Percentiles rank a stretch among this genome's conserved stretches.
These are phyloP conservation scores for Peromyscus attwateri DNA, from an alignment of 2,797 vertebrate genomes.

Conservation along the genomic window DNA sequence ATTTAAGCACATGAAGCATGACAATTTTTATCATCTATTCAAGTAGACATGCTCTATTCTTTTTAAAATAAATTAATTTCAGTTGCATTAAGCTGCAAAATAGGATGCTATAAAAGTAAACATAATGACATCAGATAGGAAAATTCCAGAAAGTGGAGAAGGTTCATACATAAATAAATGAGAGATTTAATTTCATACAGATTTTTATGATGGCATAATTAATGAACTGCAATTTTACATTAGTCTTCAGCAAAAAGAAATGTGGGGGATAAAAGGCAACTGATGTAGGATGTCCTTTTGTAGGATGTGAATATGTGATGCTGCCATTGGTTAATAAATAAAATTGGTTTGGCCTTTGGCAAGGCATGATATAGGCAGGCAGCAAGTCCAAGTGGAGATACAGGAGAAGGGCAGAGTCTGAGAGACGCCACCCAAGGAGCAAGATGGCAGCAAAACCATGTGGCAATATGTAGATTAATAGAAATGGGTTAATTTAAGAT, in stretches of 20 bases:
- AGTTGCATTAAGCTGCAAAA: background rate
- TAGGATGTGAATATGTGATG: too few relatives aligned
- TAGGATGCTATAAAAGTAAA: conserved; percentile 57
- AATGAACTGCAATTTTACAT: conserved; percentile 65
- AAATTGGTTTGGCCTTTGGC: too few relatives aligned
- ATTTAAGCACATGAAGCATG: background rate
- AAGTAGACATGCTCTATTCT: background rate
- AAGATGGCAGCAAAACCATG: too few relatives aligned
- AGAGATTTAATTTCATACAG: conserved; percentile 58
- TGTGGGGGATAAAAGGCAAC: conserved; percentile 26
- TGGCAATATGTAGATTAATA: too few relatives aligned
- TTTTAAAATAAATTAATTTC: conserved; percentile 45
- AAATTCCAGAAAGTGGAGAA: conserved; percentile 58
- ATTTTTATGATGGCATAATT: conserved; percentile 57
- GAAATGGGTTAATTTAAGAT: too few relatives aligned
- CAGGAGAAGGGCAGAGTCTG: too few relatives aligned
- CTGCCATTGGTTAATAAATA: too few relatives aligned
- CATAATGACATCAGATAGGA: background rate
- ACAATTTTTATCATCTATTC: background rate
- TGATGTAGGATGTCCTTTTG: background rate
- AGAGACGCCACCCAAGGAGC: too few relatives aligned
- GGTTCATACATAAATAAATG: background rate
- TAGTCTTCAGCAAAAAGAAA: conserved; percentile 52
- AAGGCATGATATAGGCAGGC: too few relatives aligned
- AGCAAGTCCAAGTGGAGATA: too few relatives aligned